Percentiles rank a stretch among this genome's conserved stretches.
Evolutionary conservation across 2,113 vertebrate genomes (phyloP).

Genomic region (Trinectes maculatus): DNA sequence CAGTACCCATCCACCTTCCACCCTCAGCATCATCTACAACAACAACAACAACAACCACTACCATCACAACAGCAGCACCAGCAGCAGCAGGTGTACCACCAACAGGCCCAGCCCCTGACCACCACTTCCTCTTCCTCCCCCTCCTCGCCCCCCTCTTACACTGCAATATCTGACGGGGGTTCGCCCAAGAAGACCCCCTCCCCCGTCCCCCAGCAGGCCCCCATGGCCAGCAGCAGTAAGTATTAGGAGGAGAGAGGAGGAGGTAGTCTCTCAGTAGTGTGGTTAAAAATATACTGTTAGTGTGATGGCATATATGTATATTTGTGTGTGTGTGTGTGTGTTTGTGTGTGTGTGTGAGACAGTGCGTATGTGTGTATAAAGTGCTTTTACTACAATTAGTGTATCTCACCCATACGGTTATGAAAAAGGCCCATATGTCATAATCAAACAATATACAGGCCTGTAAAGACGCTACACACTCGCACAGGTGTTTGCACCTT

Average conservation of each 20-base stretch:
- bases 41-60: conserved; percentile 31
- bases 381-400: no score
- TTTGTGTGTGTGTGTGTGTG: conserved; percentile 21
- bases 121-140: conserved; percentile 67
- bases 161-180: conserved; percentile 87
- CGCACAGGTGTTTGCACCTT: not conserved
- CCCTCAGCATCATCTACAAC: conserved; percentile 77
- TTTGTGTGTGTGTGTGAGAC: conserved; percentile 2
- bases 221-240: conserved; percentile 89
- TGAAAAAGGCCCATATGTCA: not conserved
- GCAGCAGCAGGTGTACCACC: conserved; percentile 77
- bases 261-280: conserved; percentile 60
- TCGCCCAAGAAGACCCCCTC: conserved; percentile 87
- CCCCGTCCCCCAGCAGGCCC: conserved; percentile 86
- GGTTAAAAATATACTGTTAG: conserved; percentile 24
- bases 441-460: not conserved
- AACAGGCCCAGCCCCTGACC: conserved; percentile 83
- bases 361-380: conserved; percentile 10
- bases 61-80: conserved; percentile 62
- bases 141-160: conserved; percentile 86
- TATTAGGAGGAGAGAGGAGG: conserved; percentile 80
- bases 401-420: no score
- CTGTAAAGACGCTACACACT: no score
- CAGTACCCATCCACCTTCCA: conserved; percentile 78
- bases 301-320: not conserved